A percentile compares a stretch with the other conserved stretches of the same genome.
These are phyloP conservation scores for Novumbra hubbsi DNA, from an alignment of 2,797 vertebrate genomes.

Conservation along the genomic window DNA sequence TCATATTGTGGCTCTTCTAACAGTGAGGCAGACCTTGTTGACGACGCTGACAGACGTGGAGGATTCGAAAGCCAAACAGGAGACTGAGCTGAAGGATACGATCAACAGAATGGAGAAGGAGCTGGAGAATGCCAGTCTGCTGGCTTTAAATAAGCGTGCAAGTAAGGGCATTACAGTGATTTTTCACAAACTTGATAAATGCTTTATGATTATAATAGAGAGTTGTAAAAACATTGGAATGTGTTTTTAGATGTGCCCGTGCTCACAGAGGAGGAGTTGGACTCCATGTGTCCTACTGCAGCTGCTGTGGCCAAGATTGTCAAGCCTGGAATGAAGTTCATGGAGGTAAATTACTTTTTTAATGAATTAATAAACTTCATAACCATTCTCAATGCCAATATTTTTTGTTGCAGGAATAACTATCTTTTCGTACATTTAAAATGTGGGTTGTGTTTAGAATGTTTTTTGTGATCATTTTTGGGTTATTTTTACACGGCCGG, in stretches of 20 bases:
- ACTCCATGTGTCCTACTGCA: constrained; percentile 92
- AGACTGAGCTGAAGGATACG: constrained; percentile 86
- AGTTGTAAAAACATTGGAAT: too few relatives aligned
- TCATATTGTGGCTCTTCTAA: constrained; percentile 22
- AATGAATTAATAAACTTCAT: too few relatives aligned
- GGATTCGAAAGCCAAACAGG: constrained; percentile 71
- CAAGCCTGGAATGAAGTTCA: constrained; percentile 96
- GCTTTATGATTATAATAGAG: not conserved
- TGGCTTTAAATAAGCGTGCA: constrained; percentile 83
- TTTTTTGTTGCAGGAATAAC: too few relatives aligned
- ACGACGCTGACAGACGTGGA: constrained; percentile 80
- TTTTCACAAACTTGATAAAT: not conserved
- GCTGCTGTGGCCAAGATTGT: constrained; percentile 93
- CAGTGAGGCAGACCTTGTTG: constrained; percentile 84
- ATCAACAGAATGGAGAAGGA: constrained; percentile 88
- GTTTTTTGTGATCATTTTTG: too few relatives aligned
- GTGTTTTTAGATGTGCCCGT: constrained; percentile 73
- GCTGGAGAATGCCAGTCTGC: constrained; percentile 84
- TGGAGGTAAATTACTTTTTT: constrained; percentile 77
- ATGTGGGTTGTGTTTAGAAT: too few relatives aligned
- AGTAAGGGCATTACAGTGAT: constrained; percentile 75
- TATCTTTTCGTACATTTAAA: too few relatives aligned
- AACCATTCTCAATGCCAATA: too few relatives aligned
- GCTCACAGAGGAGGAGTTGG: constrained; percentile 88
- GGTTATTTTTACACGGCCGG: too few relatives aligned